Percentiles rank a stretch among this genome's conserved stretches.
phyloP scores from a whole-genome alignment of 2,888 invertebrate genomes.

The Lycocerus yunnanus region DNA sequence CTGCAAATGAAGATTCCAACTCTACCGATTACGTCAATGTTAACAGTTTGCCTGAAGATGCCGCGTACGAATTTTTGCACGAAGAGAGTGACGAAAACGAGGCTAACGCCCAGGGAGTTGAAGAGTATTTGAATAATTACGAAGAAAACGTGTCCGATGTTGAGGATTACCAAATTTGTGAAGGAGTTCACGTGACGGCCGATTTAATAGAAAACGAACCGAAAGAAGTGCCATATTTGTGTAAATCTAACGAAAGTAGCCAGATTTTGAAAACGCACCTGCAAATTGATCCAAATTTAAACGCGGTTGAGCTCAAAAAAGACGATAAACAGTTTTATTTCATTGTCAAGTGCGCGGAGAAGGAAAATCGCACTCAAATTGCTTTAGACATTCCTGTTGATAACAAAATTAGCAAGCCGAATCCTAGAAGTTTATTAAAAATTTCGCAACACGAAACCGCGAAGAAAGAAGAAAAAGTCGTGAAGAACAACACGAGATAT shows the following conservation, averaged over 20 bases:
- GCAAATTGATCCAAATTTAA: neutral
- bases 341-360: conserved; percentile 47
- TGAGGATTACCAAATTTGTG: conserved; percentile 46
- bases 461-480: conserved; percentile 41
- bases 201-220: conserved; percentile 27
- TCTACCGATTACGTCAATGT: neutral
- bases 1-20: neutral
- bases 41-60: neutral
- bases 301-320: neutral
- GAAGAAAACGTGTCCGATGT: conserved; percentile 37
- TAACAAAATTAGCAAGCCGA: conserved; percentile 37
- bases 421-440: conserved; percentile 50
- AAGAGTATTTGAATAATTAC: conserved; percentile 8
- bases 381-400: conserved; percentile 19
- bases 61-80: neutral
- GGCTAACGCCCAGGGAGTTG: neutral
- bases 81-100: neutral
- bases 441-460: conserved; percentile 34
- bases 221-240: conserved; percentile 4
- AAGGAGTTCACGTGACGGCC: conserved; percentile 46
- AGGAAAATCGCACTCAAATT: conserved; percentile 48
- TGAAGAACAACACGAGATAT: neutral
- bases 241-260: conserved; percentile 5
- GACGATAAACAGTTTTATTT: conserved; percentile 37
- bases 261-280: conserved; percentile 17